These are phyloP conservation scores for Gobio gobio DNA, from an alignment of 2,113 vertebrate genomes.

Conservation along the genomic window DNA sequence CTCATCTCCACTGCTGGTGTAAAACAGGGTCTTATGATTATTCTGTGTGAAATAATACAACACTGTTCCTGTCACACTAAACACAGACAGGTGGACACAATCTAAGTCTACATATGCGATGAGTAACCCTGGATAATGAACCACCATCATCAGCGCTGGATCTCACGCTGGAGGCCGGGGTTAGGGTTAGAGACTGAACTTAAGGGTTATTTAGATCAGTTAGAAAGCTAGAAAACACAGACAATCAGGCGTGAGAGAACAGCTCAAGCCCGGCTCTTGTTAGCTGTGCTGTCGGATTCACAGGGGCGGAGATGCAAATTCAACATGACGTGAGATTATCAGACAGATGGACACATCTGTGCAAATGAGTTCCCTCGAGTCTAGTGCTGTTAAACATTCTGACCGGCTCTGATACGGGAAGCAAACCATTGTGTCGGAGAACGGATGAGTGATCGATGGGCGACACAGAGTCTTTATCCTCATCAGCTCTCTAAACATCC, in stretches of 20 bases:
- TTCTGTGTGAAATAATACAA: background rate
- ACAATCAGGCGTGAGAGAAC: too few relatives aligned
- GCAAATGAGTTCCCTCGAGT: slow-evolving; percentile 74
- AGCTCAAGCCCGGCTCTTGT: background rate
- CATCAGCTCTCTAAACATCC: background rate
- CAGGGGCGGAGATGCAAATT: slow-evolving; percentile 67
- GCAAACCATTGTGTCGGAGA: background rate
- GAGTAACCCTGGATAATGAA: background rate
- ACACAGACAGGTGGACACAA: background rate
- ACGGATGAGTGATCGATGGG: background rate
- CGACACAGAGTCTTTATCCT: background rate
- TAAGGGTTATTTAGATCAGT: background rate
- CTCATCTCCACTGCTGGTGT: background rate
- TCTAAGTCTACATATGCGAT: background rate
- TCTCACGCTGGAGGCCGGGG: background rate
- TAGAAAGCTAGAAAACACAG: background rate
- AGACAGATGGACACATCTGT: slow-evolving; percentile 76
- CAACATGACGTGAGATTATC: slow-evolving; percentile 76
- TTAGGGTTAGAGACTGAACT: too few relatives aligned
- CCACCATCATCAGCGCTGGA: too few relatives aligned
- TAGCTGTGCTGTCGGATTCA: background rate
- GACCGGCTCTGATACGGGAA: slow-evolving; percentile 46
- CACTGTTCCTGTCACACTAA: background rate
- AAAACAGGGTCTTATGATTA: background rate
- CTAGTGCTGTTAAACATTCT: slow-evolving; percentile 72